Base-by-base conservation (phyloP, 2,888 invertebrate species). In the Helleia helle region DNA sequence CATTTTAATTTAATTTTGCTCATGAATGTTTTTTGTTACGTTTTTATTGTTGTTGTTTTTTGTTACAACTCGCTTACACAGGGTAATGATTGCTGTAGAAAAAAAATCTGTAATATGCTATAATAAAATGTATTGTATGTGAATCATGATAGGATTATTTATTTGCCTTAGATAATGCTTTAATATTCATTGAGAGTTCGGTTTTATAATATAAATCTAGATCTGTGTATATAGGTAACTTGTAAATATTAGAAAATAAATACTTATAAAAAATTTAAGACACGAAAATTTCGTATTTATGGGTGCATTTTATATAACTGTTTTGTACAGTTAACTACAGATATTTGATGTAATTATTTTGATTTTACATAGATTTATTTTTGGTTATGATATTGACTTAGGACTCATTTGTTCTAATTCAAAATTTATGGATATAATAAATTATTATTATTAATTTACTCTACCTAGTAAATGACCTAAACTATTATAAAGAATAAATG, bases 81-180 rank as follows among this genome's bases (percentile, higher is more conserved):
- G 34, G 34, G 34, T 34, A 34, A 34, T 12, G 34, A 18, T 8
- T 7, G 5, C 8, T 8, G 22, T 22, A 22, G 22, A 22, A 22
- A 5, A 22, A 22, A 22, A 8, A 22, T n/a, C n/a, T n/a, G n/a
- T n/a, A n/a, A 3, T 22, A 8, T 8, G 22, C 8, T 22, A 8
- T 22, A 22, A 7, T n/a, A 22, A 22, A 34, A 34, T 18, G 34
- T 31, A 31, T 17, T 31, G 17, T 18, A 18, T 34, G 12, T 9
- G 18, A 40, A 38, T 47, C 40, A 58, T 56, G 48, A 68, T 66
- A 69, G 71, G 72, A 75, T 77, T 71, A 69, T 73, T 79, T 75
- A 58, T 69, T 74, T 71, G 84, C 83, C 83, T 83, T 81, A 70
- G 66, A 62, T 68, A 71, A 80, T 77, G 84, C 83, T 83, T 83